These are phyloP conservation scores for Chloroclystis v-ata DNA, from an alignment of 2,888 invertebrate species.

Conservation along the genomic window DNA sequence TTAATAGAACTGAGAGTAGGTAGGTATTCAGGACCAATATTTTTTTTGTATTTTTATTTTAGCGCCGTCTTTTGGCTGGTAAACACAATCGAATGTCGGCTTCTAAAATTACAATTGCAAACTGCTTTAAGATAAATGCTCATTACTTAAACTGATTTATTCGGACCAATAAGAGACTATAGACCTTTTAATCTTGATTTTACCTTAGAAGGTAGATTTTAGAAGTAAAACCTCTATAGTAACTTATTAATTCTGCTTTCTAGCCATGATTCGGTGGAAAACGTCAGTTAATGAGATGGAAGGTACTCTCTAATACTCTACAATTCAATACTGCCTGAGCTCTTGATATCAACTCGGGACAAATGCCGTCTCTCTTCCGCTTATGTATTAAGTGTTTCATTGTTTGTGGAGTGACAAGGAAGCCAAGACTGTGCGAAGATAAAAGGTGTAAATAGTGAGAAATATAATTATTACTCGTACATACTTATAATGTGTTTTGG, in stretches of 20 bases:
- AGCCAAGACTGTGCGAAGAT: constrained; percentile 5
- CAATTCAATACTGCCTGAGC: background rate
- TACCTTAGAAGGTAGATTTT: too few relatives aligned
- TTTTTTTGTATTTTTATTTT: background rate
- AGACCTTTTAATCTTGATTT: background rate
- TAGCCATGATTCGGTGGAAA: constrained; percentile 7
- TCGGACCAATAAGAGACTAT: background rate
- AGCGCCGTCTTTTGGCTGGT: background rate
- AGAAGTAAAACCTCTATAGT: constrained; percentile 1
- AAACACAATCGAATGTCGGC: constrained; percentile 4
- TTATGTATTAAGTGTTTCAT: background rate
- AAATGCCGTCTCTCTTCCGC: background rate
- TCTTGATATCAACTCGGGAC: background rate
- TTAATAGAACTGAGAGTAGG: background rate
- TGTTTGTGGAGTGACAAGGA: background rate
- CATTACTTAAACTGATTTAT: constrained; percentile 8
- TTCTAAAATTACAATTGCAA: constrained; percentile 7
- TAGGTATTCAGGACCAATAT: background rate
- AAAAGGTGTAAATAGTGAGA: background rate
- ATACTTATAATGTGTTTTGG: too few relatives aligned
- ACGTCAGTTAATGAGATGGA: background rate
- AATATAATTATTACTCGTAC: background rate
- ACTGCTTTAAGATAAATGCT: constrained; percentile 19
- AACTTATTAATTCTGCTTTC: background rate
- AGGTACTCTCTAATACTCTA: background rate